Base-by-base conservation (phyloP, 2,888 invertebrate species). In the Sepioteuthis lessoniana region DNA sequence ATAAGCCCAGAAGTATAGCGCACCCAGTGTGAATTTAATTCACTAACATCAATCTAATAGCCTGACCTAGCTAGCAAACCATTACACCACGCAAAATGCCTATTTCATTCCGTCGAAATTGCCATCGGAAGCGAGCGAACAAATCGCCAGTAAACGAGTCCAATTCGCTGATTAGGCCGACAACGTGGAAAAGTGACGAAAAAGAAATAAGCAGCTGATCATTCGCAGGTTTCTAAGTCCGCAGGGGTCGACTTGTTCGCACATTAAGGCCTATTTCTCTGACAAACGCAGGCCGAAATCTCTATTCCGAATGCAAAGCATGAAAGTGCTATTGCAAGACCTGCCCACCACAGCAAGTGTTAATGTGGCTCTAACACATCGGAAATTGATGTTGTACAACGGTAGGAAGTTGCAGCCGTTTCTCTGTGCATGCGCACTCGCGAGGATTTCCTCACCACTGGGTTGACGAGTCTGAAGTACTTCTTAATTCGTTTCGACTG, bases 281-380 rank as follows among this genome's bases (percentile, higher is more conserved):
- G 76, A 76, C 76, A 35, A 76, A 76, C n/a, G 76, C n/a, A 10
- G n/a, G 25, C 10, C 35, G 76, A 76, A 76, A 76, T 19, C n/a
- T 76, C 76, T 13, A 76, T 76, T 35, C n/a, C 13, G 76, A n/a
- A 76, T 76, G n/a, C 76, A 76, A 76, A 76, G 16, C 76, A 76
- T n/a, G 76, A 76, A 76, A 76, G 76, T 35, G 4, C n/a, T 76
- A 76, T 35, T 16, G 76, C 13, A 76, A 76, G 76, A 76, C 76
- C 76, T 35, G 76, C 76, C 16, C 35, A 55, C n/a, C 10, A 16
- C n/a, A 3, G 76, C 35, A 76, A n/a, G 76, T 76, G 76, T 76
- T 76, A 76, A 76, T 76, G 76, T 76, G 76, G 76, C 76, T 76
- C 76, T 76, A 76, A 76, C 76, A 76, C n/a, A 76, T 76, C n/a